Conservation (phyloP, 2,888 invertebrate genomes). For the Hirtodrosophila confusa region DNA sequence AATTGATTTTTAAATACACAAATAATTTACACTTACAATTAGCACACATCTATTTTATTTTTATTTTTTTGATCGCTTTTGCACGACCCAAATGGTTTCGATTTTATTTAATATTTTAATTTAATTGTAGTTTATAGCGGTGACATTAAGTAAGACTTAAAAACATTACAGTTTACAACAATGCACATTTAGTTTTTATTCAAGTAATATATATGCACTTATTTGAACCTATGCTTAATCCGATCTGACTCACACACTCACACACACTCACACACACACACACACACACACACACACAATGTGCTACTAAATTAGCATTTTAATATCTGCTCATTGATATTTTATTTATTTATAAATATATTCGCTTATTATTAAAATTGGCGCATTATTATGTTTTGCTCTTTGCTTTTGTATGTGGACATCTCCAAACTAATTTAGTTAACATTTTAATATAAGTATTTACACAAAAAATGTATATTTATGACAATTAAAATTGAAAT, state of each 20-base stretch:
- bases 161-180: conserved; percentile 78
- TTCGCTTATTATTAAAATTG: conserved; percentile 66
- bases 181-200: conserved; percentile 66
- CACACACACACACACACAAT: neutral
- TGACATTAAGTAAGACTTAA: conserved; percentile 76
- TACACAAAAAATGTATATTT: conserved; percentile 49
- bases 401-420: conserved; percentile 38
- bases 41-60: conserved; percentile 52
- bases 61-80: conserved; percentile 29
- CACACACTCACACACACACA: conserved; percentile 1
- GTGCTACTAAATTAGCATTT: conserved; percentile 59
- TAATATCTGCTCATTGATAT: conserved; percentile 48
- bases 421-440: conserved; percentile 69
- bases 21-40: conserved; percentile 77
- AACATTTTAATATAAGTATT: conserved; percentile 55
- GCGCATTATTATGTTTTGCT: conserved; percentile 53
- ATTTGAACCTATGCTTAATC: conserved; percentile 33
- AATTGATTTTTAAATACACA: conserved; percentile 76
- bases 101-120: conserved; percentile 23
- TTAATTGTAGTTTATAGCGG: conserved; percentile 72
- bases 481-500: conserved; percentile 47
- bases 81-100: conserved; percentile 25
- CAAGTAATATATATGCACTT: conserved; percentile 24
- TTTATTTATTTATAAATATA: conserved; percentile 37
- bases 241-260: conserved; percentile 11